phyloP scores from a whole-genome alignment of 2,888 invertebrate species.

The Erebia palarica region DNA sequence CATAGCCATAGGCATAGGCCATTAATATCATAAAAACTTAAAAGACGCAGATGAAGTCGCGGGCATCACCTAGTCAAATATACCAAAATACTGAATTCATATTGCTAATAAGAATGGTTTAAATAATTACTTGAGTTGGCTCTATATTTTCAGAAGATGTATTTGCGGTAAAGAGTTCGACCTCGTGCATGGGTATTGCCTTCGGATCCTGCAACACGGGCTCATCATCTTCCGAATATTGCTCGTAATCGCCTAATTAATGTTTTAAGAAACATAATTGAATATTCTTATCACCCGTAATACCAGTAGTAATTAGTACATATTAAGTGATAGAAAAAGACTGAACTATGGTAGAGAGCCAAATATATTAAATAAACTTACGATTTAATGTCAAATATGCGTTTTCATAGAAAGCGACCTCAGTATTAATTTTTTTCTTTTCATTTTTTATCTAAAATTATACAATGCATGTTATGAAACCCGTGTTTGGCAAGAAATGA shows the following conservation, averaged over 20 bases:
- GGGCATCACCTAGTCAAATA: too few relatives aligned
- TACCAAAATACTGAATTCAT: too few relatives aligned
- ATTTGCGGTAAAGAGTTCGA: constrained; percentile 58
- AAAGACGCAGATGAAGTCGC: too few relatives aligned
- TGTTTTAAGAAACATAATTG: not conserved
- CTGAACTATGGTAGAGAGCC: not conserved
- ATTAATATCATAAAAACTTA: too few relatives aligned
- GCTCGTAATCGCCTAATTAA: constrained; percentile 67
- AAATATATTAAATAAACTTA: constrained; percentile 47
- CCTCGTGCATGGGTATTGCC: constrained; percentile 64
- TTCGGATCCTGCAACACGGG: constrained; percentile 65
- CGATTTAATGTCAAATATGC: constrained; percentile 62
- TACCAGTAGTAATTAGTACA: too few relatives aligned
- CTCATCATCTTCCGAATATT: constrained; percentile 66
- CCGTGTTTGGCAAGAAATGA: not conserved
- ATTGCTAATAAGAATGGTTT: not conserved
- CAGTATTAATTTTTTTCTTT: constrained; percentile 33
- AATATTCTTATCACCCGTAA: constrained; percentile 4
- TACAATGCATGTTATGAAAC: not conserved
- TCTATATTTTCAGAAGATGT: constrained; percentile 45
- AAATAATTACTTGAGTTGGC: constrained; percentile 21
- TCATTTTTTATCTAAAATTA: constrained; percentile 16
- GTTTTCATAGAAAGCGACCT: constrained; percentile 45
- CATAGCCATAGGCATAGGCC: too few relatives aligned
- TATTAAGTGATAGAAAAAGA: too few relatives aligned